Conservation (phyloP, 2,797 vertebrate species). For the Nasua narica region DNA sequence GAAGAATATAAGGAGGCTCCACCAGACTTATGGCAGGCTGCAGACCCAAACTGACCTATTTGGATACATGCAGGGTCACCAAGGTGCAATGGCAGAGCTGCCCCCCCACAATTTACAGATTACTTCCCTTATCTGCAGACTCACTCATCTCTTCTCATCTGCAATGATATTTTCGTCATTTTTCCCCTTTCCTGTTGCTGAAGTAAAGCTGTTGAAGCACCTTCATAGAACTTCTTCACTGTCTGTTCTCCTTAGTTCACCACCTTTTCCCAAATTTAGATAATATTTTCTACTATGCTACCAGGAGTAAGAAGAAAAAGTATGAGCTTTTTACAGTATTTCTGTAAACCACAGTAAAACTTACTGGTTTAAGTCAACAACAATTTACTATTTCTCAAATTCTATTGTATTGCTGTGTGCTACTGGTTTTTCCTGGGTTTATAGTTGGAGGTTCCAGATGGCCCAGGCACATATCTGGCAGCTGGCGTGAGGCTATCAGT, state of each 20-base stretch:
- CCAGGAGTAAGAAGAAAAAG: background rate
- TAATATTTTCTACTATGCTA: background rate
- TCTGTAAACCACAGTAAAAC: background rate
- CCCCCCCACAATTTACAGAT: background rate
- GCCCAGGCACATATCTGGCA: background rate
- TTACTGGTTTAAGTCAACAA: background rate
- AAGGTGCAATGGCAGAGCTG: background rate
- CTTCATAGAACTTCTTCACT: background rate
- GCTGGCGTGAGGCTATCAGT: too few relatives aligned
- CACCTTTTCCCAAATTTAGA: background rate
- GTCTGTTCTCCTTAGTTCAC: background rate
- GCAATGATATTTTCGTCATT: background rate
- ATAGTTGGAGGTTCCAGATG: background rate
- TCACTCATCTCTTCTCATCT: background rate
- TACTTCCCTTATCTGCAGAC: background rate
- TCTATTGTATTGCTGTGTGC: background rate
- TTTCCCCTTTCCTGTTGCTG: background rate
- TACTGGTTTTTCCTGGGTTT: background rate
- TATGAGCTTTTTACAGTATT: background rate
- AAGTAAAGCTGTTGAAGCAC: background rate
- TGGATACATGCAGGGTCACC: background rate
- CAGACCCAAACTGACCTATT: too few relatives aligned
- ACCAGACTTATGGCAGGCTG: background rate
- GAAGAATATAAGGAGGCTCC: background rate
- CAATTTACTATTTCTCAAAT: background rate